Base-by-base conservation (phyloP, 2,113 vertebrate genomes). In the Anser cygnoides region DNA sequence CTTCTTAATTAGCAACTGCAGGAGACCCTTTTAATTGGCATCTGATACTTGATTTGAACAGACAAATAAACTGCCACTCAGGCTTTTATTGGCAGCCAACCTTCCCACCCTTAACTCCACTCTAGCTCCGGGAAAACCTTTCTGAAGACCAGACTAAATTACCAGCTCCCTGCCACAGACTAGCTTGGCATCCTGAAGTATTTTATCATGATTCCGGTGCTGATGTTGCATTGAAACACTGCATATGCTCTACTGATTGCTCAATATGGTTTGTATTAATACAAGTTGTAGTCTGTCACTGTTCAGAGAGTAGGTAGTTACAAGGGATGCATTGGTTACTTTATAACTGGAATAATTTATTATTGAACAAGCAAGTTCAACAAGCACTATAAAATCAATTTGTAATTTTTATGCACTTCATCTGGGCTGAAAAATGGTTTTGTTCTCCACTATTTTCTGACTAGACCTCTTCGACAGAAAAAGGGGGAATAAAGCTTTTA, bases 361-460 rank as follows among this genome's bases (percentile, higher is more conserved):
- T 96, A 93, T 92, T 91, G 96, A 96, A 86, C 92, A 93, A 96
- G 96, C 67, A 82, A 92, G 95, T 96, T 96, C 96, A 97, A 96
- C 84, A 96, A 95, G 89, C 81, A 79, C 92, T 94, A 90, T 78
- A 96, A 97, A 97, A 96, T 96, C 95, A 95, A 97, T 96, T 94
- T 74, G 90, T 93, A 96, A 96, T 92, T 97, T 95, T 94, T 96
- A 91, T 91, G 94, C 75, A 92, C 87, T 95, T 97, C 90, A 93
- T 94, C 89, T 80, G 33, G 84, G 52, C 84, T 96, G 94, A 94
- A 92, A 97, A 97, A 97, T 88, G 63, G 84, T 77, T 96, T 91
- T 94, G 84, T 88, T 92, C 94, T 93, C 84, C 39, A 54, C 68
- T 95, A 59, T 92, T 97, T 96, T 97, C 93, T 65, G 55, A 85